Evolutionary conservation across 1,140 invertebrate genomes (phyloP).

Genomic region (Stegodyphus mimosarum): DNA sequence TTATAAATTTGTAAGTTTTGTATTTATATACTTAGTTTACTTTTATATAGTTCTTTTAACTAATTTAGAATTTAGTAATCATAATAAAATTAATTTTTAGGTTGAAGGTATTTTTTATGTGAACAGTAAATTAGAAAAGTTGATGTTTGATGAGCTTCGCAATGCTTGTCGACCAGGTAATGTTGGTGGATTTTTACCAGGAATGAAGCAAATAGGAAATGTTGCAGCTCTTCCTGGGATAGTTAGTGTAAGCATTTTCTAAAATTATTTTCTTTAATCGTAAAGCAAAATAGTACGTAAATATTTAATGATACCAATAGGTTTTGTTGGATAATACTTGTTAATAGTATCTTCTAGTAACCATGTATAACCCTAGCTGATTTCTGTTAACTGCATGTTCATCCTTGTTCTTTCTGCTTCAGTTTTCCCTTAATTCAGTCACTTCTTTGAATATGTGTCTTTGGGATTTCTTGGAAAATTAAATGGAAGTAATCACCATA

Average conservation of each 20-base stretch:
- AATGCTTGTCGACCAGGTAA: slow-evolving; percentile 89
- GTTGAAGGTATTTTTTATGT: slow-evolving; percentile 99
- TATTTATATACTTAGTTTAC: too few species aligned
- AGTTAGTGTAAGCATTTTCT: slow-evolving; percentile 76
- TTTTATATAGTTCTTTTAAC: too few species aligned
- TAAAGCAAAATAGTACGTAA: neutral
- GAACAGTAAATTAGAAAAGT: slow-evolving; percentile 88
- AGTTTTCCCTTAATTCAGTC: too few species aligned
- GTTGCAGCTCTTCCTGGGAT: slow-evolving; percentile 98
- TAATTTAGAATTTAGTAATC: too few species aligned
- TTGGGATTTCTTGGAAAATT: too few species aligned
- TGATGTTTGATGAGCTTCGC: slow-evolving; percentile 97
- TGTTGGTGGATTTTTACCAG: slow-evolving; percentile 96
- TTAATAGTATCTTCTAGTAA: too few species aligned
- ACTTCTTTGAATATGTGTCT: too few species aligned
- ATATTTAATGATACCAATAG: neutral
- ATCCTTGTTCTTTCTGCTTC: too few species aligned
- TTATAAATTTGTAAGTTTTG: too few species aligned
- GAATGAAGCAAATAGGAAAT: slow-evolving; percentile 99
- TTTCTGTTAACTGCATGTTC: neutral
- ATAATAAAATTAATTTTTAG: slow-evolving; percentile 68
- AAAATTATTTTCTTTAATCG: neutral
- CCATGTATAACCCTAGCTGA: neutral
- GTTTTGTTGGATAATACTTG: too few species aligned
- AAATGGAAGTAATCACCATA: too few species aligned